Conservation (phyloP, 2,113 vertebrate genomes). For the Melanostigma gelatinosum region DNA sequence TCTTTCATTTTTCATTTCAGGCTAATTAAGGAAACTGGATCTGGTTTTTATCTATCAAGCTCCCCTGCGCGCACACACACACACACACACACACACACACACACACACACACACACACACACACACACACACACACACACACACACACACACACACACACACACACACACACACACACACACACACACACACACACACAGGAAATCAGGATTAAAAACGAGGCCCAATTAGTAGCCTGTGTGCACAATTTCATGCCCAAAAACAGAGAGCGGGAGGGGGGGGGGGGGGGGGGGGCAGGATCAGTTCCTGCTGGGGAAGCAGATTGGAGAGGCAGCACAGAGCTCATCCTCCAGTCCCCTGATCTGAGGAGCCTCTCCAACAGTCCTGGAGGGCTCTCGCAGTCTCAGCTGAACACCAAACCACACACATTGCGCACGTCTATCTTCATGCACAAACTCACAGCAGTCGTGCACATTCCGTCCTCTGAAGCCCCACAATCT, state of each 20-base stretch:
- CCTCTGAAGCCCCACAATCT: conserved; percentile 24
- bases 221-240: conserved; percentile 53
- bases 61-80: conserved; percentile 50
- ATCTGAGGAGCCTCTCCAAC: conserved; percentile 62
- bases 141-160: no score
- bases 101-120: conserved; percentile 41
- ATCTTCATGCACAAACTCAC: conserved; percentile 23
- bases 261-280: conserved; percentile 14
- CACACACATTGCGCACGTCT: conserved; percentile 25
- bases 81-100: no score
- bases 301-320: conserved; percentile 77
- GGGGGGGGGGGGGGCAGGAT: conserved; percentile 1
- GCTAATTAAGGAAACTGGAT: conserved; percentile 72
- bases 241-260: conserved; percentile 42
- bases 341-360: conserved; percentile 56
- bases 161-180: no score
- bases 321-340: conserved; percentile 68
- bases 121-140: not conserved
- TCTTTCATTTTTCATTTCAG: conserved; percentile 66
- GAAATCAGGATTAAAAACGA: conserved; percentile 52
- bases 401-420: conserved; percentile 36
- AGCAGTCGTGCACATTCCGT: conserved; percentile 8
- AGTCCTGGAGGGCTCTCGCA: conserved; percentile 42
- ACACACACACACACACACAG: conserved; percentile 38
- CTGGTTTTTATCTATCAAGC: conserved; percentile 51